These are phyloP conservation scores for Brachionus rotundiformis DNA, from an alignment of 1,140 invertebrate genomes.

Conservation along the genomic window DNA sequence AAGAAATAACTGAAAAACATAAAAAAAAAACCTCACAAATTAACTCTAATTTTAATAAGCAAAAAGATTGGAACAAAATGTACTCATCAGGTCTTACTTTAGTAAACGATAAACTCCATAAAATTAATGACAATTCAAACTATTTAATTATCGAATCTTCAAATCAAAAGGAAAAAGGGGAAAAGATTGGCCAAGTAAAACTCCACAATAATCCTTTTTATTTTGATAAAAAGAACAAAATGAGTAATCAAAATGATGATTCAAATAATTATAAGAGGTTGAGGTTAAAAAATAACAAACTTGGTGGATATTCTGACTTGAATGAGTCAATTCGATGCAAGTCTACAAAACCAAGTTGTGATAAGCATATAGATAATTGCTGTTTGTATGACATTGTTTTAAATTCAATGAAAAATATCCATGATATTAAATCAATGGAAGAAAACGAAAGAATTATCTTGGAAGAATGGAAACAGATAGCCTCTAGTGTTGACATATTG, in stretches of 20 bases:
- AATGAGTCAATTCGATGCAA: background rate
- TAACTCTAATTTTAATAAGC: background rate
- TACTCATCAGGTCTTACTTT: slow-evolving; percentile 9
- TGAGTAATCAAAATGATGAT: background rate
- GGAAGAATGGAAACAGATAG: slow-evolving; percentile 62
- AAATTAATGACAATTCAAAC: background rate
- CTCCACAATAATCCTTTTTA: background rate
- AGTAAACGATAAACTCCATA: background rate
- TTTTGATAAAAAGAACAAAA: slow-evolving; percentile 15
- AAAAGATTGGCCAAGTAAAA: background rate
- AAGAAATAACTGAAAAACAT: background rate
- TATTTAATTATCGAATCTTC: slow-evolving; percentile 21
- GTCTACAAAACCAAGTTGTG: background rate
- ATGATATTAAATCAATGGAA: slow-evolving; percentile 4
- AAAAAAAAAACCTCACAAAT: background rate
- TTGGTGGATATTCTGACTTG: background rate
- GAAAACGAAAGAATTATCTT: slow-evolving; percentile 57
- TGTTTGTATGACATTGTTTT: slow-evolving; percentile 21
- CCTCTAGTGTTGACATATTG: slow-evolving; percentile 59
- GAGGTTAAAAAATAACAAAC: background rate
- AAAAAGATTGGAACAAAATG: background rate
- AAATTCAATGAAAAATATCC: slow-evolving; percentile 27
- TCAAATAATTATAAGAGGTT: background rate
- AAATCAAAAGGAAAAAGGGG: background rate
- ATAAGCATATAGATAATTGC: background rate